phyloP scores from a whole-genome alignment of 2,888 invertebrate species.

The Magallana nippona region DNA sequence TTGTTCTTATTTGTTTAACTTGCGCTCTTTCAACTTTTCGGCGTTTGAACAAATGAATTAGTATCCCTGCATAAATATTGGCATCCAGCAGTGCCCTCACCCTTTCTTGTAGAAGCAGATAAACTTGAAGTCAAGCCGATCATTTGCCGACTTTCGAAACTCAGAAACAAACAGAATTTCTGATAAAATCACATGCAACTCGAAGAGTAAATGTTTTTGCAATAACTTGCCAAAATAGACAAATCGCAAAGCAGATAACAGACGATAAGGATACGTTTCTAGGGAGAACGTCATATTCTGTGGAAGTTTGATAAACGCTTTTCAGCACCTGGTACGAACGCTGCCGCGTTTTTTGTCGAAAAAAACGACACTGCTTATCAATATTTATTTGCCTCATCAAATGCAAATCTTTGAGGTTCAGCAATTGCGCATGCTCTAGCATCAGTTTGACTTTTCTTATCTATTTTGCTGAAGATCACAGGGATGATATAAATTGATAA shows the following conservation, averaged over 20 bases:
- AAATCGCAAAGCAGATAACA: constrained; percentile 10
- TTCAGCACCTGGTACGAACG: constrained; percentile 20
- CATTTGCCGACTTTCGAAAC: constrained; percentile 9
- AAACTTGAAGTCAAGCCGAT: not conserved
- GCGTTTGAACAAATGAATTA: constrained; percentile 15
- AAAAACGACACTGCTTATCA: constrained; percentile 15
- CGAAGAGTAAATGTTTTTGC: constrained; percentile 6
- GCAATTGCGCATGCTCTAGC: constrained; percentile 10
- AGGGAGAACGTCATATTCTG: constrained; percentile 4
- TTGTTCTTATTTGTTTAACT: constrained; percentile 29
- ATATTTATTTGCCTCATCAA: constrained; percentile 17
- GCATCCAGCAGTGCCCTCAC: not conserved
- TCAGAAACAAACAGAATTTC: not conserved
- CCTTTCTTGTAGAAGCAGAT: not conserved
- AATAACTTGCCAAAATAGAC: constrained; percentile 7
- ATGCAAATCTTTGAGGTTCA: not conserved
- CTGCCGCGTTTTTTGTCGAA: not conserved
- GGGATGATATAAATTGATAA: constrained; percentile 30
- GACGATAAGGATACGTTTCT: constrained; percentile 16
- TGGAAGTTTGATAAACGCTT: constrained; percentile 17
- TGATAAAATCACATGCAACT: constrained; percentile 18
- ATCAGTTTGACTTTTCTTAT: constrained; percentile 27
- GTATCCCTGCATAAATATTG: constrained; percentile 4
- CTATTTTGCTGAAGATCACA: constrained; percentile 18
- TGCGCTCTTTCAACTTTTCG: not conserved